phyloP scores from a whole-genome alignment of 2,797 vertebrate species.

The Pygocentrus nattereri region DNA sequence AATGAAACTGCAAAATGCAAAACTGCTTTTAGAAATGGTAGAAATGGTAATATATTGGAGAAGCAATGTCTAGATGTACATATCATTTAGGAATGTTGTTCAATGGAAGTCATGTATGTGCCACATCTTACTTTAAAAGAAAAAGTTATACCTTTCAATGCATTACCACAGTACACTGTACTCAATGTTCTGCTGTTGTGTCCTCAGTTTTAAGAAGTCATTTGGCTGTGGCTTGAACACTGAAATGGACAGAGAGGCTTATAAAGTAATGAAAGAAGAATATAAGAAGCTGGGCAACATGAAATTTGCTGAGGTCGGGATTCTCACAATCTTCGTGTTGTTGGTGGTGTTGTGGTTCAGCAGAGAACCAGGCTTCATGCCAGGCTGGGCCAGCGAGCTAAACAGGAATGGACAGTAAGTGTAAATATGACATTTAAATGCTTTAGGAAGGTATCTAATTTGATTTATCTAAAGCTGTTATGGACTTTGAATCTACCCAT shows the following conservation, averaged over 20 bases:
- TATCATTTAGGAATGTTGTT: too few species aligned
- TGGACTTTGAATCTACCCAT: not conserved
- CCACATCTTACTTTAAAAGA: too few species aligned
- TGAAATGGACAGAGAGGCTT: constrained; percentile 75
- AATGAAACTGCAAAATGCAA: too few species aligned
- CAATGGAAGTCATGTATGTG: too few species aligned
- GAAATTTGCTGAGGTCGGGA: constrained; percentile 83
- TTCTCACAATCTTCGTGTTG: constrained; percentile 80
- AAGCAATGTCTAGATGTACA: too few species aligned
- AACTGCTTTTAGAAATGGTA: too few species aligned
- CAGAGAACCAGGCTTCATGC: constrained; percentile 91
- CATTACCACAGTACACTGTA: not conserved
- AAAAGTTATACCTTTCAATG: not conserved
- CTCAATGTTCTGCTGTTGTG: not conserved
- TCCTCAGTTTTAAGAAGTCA: constrained; percentile 83
- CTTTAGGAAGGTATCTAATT: not conserved
- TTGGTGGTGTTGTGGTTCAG: constrained; percentile 93
- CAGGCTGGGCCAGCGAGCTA: constrained; percentile 89
- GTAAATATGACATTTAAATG: not conserved
- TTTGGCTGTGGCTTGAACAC: constrained; percentile 81
- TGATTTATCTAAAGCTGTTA: not conserved
- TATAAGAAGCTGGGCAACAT: constrained; percentile 83
- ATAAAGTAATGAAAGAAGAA: constrained; percentile 81
- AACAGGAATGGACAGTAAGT: constrained; percentile 78
- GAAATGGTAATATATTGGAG: too few species aligned